These are phyloP conservation scores for Latrodectus elegans DNA, from an alignment of 2,888 invertebrate genomes.

Conservation along the genomic window DNA sequence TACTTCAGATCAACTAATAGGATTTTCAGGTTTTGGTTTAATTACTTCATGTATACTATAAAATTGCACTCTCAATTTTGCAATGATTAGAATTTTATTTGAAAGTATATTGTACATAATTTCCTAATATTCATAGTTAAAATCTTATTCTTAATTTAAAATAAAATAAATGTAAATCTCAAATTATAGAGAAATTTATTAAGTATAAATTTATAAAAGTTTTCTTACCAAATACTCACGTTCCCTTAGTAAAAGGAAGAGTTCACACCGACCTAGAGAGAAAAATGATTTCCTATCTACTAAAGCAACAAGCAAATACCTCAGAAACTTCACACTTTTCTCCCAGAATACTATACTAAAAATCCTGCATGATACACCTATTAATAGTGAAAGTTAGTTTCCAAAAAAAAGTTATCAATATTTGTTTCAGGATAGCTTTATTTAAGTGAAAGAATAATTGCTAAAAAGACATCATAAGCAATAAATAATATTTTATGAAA, in stretches of 20 bases:
- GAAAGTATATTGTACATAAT: neutral
- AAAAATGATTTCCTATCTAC: slow-evolving; percentile 15
- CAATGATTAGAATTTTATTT: neutral
- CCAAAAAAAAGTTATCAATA: too few relatives aligned
- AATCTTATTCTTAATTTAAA: neutral
- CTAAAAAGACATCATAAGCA: too few relatives aligned
- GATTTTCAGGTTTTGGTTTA: too few relatives aligned
- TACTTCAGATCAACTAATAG: too few relatives aligned
- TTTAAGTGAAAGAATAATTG: too few relatives aligned
- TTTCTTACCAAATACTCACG: slow-evolving; percentile 45
- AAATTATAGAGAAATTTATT: neutral
- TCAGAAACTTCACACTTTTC: slow-evolving; percentile 30
- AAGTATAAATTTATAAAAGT: neutral
- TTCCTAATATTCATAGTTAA: neutral
- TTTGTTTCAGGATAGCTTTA: too few relatives aligned
- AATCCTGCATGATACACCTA: slow-evolving; percentile 38
- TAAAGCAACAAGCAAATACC: slow-evolving; percentile 43
- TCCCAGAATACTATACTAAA: slow-evolving; percentile 31
- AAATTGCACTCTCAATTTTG: neutral
- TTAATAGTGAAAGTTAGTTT: too few relatives aligned
- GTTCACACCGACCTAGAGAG: slow-evolving; percentile 47
- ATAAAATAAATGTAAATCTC: neutral
- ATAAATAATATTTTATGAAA: too few relatives aligned
- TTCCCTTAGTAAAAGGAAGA: slow-evolving; percentile 34
- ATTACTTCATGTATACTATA: neutral